Evolutionary conservation across 2,113 vertebrate genomes (phyloP).

Genomic region (Ochotona princeps): DNA sequence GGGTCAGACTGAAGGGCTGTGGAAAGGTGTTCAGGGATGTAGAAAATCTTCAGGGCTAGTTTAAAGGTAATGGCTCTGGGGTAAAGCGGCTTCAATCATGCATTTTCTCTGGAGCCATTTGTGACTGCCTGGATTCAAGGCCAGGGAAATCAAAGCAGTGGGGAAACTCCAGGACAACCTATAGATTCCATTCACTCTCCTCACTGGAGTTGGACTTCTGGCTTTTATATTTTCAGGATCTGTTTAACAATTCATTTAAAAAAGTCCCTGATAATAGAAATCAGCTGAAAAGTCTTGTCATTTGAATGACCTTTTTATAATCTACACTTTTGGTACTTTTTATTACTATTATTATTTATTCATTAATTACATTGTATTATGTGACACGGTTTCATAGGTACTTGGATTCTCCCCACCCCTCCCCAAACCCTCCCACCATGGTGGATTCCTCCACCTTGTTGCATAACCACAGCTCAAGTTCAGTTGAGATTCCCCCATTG

Average conservation of each 20-base stretch:
- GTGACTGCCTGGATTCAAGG: neutral
- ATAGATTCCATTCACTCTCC: neutral
- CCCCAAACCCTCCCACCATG: too few species aligned
- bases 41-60: neutral
- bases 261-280: neutral
- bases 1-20: neutral
- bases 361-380: too few species aligned
- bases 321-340: neutral
- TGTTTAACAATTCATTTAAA: neutral
- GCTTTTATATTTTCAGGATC: neutral
- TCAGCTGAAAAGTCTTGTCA: neutral
- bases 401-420: too few species aligned
- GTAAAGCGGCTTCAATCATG: neutral
- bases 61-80: fast-evolving
- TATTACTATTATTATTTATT: too few species aligned
- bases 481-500: too few species aligned
- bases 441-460: too few species aligned
- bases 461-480: too few species aligned
- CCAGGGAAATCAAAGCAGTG: neutral
- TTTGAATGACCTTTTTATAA: neutral
- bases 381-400: too few species aligned
- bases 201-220: neutral
- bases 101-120: neutral
- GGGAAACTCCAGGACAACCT: neutral
- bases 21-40: neutral